These are phyloP conservation scores for Yponomeuta plumbellus DNA, from an alignment of 2,888 invertebrate species.

Conservation along the genomic window DNA sequence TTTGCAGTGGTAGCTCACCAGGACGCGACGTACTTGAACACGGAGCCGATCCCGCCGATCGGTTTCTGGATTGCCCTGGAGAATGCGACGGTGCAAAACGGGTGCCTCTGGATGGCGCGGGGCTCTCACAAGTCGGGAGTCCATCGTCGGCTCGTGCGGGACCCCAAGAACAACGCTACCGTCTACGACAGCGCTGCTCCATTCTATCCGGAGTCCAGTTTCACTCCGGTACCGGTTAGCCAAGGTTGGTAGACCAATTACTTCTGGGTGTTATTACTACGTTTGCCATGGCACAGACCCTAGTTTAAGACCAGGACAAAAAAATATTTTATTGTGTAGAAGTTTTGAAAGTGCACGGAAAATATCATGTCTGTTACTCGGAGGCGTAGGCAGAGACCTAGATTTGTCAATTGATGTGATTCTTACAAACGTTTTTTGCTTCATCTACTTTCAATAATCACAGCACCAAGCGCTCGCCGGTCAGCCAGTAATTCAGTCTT, in stretches of 20 bases:
- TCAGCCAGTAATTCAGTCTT: too few relatives aligned
- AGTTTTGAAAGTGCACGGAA: too few relatives aligned
- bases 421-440: too few relatives aligned
- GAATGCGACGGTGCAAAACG: conserved; percentile 94
- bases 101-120: conserved; percentile 94
- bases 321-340: too few relatives aligned
- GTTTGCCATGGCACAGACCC: too few relatives aligned
- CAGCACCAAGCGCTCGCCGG: too few relatives aligned
- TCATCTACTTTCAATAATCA: too few relatives aligned
- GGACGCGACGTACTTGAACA: conserved; percentile 92
- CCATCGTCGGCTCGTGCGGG: conserved; percentile 82
- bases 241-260: conserved; percentile 82
- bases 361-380: too few relatives aligned
- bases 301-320: too few relatives aligned
- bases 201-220: conserved; percentile 83
- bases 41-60: conserved; percentile 86
- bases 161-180: conserved; percentile 79
- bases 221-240: conserved; percentile 85
- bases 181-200: conserved; percentile 83
- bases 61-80: conserved; percentile 98
- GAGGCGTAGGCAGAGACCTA: too few relatives aligned
- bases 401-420: too few relatives aligned
- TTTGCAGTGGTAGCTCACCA: conserved; percentile 84
- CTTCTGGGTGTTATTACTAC: too few relatives aligned
- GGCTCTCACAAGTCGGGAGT: conserved; percentile 93